A percentile compares a stretch with the other conserved stretches of the same genome.
Evolutionary conservation across 2,113 vertebrate species (phyloP).

Genomic region (Dasypus novemcinctus): DNA sequence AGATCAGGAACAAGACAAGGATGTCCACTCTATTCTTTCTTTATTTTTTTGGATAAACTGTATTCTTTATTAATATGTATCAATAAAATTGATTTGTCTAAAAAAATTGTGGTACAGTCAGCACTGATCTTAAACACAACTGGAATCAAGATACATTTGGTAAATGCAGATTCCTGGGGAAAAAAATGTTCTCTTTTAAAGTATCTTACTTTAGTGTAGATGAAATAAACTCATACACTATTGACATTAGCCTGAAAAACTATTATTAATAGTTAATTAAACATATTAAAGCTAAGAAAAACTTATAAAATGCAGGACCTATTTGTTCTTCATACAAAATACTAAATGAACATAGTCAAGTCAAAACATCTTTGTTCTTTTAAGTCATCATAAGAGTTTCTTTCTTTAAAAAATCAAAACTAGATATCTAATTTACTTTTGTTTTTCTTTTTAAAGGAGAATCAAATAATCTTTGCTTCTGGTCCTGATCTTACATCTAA

Average conservation of each 20-base stretch:
- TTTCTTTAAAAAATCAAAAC: background rate
- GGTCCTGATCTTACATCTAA: background rate
- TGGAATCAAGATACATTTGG: conserved; percentile 29
- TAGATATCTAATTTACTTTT: background rate
- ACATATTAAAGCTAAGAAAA: conserved; percentile 3
- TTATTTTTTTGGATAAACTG: too few relatives aligned
- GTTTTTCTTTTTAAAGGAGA: conserved; percentile 18
- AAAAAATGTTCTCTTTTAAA: background rate
- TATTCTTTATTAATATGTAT: too few relatives aligned
- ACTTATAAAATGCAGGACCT: conserved; percentile 10
- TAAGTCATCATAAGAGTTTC: background rate
- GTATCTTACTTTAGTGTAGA: background rate
- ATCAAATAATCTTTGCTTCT: background rate
- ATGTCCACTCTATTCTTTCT: too few relatives aligned
- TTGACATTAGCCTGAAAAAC: background rate
- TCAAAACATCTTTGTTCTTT: conserved; percentile 52
- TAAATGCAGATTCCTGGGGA: background rate
- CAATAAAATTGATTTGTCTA: too few relatives aligned
- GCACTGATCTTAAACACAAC: conserved; percentile 24
- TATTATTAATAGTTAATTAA: background rate
- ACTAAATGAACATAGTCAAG: background rate
- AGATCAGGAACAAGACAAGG: too few relatives aligned
- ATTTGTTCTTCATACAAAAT: conserved; percentile 30
- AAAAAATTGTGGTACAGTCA: background rate
- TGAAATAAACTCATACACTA: conserved; percentile 31